Percentiles rank a stretch among this genome's conserved stretches.
These are phyloP conservation scores for Zosterops japonicus DNA, from an alignment of 2,113 vertebrate genomes.

Conservation along the genomic window DNA sequence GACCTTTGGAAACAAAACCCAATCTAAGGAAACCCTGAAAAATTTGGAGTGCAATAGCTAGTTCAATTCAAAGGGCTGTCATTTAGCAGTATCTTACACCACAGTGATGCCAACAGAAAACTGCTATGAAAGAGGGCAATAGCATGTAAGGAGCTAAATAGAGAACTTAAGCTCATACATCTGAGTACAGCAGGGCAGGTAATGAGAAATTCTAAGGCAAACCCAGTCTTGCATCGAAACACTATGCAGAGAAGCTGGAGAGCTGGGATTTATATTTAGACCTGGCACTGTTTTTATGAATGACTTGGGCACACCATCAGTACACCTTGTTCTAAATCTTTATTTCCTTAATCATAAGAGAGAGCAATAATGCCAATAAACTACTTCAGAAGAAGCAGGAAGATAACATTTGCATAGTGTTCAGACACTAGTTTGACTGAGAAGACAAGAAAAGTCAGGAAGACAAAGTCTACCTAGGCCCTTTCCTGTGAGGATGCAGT, in stretches of 20 bases:
- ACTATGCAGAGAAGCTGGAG: neutral
- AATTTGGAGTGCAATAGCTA: neutral
- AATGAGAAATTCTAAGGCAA: neutral
- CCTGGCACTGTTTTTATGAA: neutral
- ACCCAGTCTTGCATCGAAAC: neutral
- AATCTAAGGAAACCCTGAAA: neutral
- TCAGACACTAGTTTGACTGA: neutral
- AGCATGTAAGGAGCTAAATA: neutral
- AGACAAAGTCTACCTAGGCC: neutral
- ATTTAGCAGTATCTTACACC: neutral
- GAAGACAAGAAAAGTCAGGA: neutral
- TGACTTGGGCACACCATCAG: neutral
- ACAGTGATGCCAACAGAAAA: neutral
- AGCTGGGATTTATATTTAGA: neutral
- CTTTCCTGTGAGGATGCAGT: neutral
- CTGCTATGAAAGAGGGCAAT: neutral
- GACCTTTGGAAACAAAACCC: neutral
- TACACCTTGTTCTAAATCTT: neutral
- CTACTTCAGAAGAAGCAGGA: neutral
- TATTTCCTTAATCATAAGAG: neutral
- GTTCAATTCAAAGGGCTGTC: neutral
- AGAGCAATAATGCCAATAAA: neutral
- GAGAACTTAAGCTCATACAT: neutral
- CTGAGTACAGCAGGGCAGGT: neutral
- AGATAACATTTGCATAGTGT: neutral